These are phyloP conservation scores for Cryptus viduatorius DNA, from an alignment of 2,888 invertebrate species.

Conservation along the genomic window DNA sequence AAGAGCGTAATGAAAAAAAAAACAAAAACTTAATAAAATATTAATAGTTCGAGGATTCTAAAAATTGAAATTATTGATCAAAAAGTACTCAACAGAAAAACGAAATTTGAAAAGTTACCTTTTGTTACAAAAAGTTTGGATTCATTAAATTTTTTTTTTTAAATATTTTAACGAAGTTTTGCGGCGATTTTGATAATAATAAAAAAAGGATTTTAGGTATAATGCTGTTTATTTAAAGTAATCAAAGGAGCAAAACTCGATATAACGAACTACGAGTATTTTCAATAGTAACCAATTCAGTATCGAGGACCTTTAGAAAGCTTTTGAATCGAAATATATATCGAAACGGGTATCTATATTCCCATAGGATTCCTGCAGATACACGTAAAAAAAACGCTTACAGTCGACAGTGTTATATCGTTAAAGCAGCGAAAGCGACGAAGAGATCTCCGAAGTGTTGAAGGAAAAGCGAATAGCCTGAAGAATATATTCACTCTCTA, in stretches of 20 bases:
- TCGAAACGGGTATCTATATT: background rate
- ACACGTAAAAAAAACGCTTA: background rate
- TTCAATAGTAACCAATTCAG: slow-evolving; percentile 12
- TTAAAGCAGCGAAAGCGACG: background rate
- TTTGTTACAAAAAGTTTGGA: too few species aligned
- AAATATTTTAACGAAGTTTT: too few species aligned
- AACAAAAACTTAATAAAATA: background rate
- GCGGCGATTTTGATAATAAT: too few species aligned
- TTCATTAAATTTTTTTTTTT: too few species aligned
- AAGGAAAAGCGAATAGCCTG: slow-evolving; percentile 6
- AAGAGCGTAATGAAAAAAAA: slow-evolving; percentile 10
- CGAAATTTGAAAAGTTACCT: too few species aligned
- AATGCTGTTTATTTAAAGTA: too few species aligned
- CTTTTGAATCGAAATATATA: slow-evolving; percentile 10
- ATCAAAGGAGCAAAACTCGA: background rate
- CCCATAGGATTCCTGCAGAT: background rate
- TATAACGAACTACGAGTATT: slow-evolving; percentile 30
- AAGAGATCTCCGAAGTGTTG: background rate
- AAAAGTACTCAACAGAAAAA: too few species aligned
- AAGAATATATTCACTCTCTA: background rate
- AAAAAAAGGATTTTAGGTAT: too few species aligned
- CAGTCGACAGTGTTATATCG: background rate
- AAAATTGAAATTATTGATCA: too few species aligned
- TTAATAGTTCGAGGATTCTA: background rate
- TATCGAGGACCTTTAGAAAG: slow-evolving; percentile 35